Conservation (phyloP, 2,888 invertebrate genomes). For the Carterocephalus palaemon region DNA sequence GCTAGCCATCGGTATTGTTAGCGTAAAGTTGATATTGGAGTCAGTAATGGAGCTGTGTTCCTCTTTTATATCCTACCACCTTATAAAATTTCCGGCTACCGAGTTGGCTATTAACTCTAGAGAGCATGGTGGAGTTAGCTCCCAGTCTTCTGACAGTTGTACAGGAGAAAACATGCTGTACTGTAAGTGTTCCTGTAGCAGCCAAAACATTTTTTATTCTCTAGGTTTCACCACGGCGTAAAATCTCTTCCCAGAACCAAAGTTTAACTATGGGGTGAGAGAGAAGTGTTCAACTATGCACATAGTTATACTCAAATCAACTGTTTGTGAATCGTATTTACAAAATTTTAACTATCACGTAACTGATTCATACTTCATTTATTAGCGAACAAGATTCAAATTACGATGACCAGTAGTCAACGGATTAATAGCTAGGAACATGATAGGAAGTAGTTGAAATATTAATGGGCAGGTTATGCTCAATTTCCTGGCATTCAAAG, state of each 20-base stretch:
- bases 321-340: slow-evolving; percentile 40
- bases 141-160: too few species aligned
- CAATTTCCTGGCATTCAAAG: slow-evolving; percentile 75
- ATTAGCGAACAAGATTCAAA: slow-evolving; percentile 14
- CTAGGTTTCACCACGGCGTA: background rate
- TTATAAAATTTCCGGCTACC: too few species aligned
- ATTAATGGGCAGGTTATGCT: slow-evolving; percentile 73
- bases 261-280: slow-evolving; percentile 42
- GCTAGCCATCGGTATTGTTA: too few species aligned
- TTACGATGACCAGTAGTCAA: slow-evolving; percentile 3
- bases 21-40: too few species aligned
- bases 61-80: too few species aligned
- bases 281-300: slow-evolving; percentile 58
- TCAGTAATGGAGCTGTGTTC: too few species aligned
- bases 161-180: too few species aligned
- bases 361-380: slow-evolving; percentile 11
- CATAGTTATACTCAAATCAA: slow-evolving; percentile 38
- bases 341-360: slow-evolving; percentile 30
- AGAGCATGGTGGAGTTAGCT: too few species aligned
- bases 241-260: slow-evolving; percentile 12
- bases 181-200: too few species aligned
- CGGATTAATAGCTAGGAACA: slow-evolving; percentile 61
- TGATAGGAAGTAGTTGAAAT: slow-evolving; percentile 74
- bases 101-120: too few species aligned
- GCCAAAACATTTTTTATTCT: too few species aligned